Base-by-base conservation (phyloP, 2,797 vertebrate genomes). In the Distichodus sexfasciatus region DNA sequence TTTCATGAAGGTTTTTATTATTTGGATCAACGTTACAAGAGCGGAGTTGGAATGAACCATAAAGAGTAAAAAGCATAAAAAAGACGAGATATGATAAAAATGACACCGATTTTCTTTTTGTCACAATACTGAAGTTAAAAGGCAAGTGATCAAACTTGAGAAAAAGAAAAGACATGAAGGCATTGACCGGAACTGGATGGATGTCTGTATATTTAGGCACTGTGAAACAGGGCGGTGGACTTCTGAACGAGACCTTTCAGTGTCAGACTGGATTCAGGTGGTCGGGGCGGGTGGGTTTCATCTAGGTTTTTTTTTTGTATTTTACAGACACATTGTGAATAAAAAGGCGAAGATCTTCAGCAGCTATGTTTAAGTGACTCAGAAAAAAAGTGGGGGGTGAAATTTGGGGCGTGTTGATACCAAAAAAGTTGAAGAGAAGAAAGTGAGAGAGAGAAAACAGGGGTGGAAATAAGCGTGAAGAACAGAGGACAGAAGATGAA, bases 141-240 rank as follows among this genome's bases (percentile, higher is more conserved):
- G 78, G 76, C 83, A 80, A 87, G 78, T 74, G 86, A 87, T 85
- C 86, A 86, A 69, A 83, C 78, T 74, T 91, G 90, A 93, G 89
- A 84, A 81, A 87, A 85, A 80, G 85, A 84, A 79, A 46, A 82
- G 87, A 88, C 86, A 89, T 82, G 79, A 91, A 91, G 88, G 89
- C 89, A 90, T 91, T 86, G 85, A 89, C 80, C 85, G 82, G 86
- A 92, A 86, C 87, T 89, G 86, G 90, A 87, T 83, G 88, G 72
- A 93, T 92, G 88, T 90, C 93, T 98, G 94, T 94, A 94, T 96
- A 97, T 97, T 96, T 95, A 99, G 96, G 96, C 97, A 99, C 97
- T 96, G 95, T 96, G 94, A 96, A 93, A 93, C 84, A 81, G 62
- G 81, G 82, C 72, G 81, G 51, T 47, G 46, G 58, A 61, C 59